Base-by-base conservation (phyloP, 2,113 vertebrate genomes). In the Sorex araneus region DNA sequence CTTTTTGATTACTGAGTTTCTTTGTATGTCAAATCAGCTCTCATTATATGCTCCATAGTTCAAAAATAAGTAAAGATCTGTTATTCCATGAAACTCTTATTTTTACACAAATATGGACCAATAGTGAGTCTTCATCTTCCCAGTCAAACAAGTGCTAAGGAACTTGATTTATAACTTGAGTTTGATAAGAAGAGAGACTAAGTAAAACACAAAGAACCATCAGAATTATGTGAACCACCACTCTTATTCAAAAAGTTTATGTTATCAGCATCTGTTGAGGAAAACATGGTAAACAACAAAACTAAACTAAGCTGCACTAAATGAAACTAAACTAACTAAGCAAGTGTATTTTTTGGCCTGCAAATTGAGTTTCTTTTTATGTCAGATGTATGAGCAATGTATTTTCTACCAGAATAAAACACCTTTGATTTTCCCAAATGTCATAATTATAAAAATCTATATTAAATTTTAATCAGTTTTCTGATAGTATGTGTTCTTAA, bases 371-470 rank as follows among this genome's bases (percentile, higher is more conserved):
- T 64, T 70, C 23, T 70, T 47, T 78, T 54, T 47, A 80, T 67
- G 54, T 8, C 47, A 84, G 34, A 63, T 88, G 10, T 32, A 4
- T 47, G 1, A 82, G 4, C 67, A 23, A 83, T 75, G 32, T 92
- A 92, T 43, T 92, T 30, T 86, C 54, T 18, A 10, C 3, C 82
- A 79, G 21, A 89, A 84, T 45, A 89, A 64, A 12, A 94, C 40
- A 84, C 87, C 9, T 76, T 28, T 94, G 93, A 67, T 47, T 74
- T 91, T 93, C 21, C 84, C 12, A 32, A 91, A 54, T n/a, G 71
- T 94, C 43, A 87, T 54, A 70, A 92, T 89, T 28, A 95, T 32
- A 30, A 79, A 79, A n/a, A 11, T 84, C 8, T 45, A 63, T 32
- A 50, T 23, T 87, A 76, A 85, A 54, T 60, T 89, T 77, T 84